Conservation (phyloP, 2,797 vertebrate genomes). For the Epinephelus coioides region DNA sequence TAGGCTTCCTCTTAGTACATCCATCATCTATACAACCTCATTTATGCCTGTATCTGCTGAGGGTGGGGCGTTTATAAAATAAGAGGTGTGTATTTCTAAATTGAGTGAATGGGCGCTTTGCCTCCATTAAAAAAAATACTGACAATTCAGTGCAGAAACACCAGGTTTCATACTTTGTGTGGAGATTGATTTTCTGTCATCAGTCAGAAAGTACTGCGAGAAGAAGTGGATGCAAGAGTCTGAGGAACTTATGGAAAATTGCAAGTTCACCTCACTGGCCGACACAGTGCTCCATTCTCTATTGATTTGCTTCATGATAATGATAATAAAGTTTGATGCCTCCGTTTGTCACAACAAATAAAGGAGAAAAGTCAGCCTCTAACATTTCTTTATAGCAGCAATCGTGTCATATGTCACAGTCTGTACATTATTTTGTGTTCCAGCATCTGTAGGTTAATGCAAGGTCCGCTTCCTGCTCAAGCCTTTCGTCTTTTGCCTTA, state of each 20-base stretch:
- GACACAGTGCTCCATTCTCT: constrained; percentile 1
- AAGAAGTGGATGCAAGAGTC: constrained; percentile 1
- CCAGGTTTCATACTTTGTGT: constrained; percentile 6
- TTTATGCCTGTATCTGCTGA: not conserved
- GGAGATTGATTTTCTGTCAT: constrained; percentile 51
- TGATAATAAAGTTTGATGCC: constrained; percentile 9
- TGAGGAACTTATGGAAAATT: constrained; percentile 11
- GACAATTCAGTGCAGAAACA: not conserved
- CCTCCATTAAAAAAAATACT: too few relatives aligned
- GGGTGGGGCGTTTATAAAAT: not conserved
- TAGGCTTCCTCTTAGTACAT: not conserved
- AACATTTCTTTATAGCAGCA: not conserved
- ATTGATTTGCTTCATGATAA: constrained; percentile 28
- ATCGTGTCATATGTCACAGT: constrained; percentile 1
- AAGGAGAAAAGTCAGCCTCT: not conserved
- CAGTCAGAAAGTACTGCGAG: constrained; percentile 19
- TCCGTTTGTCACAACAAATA: constrained; percentile 18
- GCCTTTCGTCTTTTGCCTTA: constrained; percentile 11
- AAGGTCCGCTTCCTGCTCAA: constrained; percentile 20
- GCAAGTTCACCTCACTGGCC: not conserved
- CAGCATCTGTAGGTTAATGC: constrained; percentile 24
- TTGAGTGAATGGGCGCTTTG: not conserved
- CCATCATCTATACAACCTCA: not conserved
- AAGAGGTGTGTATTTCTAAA: not conserved
- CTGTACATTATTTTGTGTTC: constrained; percentile 3